These are phyloP conservation scores for Cassiopea xamachana DNA, from an alignment of 30 jellyfish, hydroid and myxozoan genomes.

Conservation along the genomic window DNA sequence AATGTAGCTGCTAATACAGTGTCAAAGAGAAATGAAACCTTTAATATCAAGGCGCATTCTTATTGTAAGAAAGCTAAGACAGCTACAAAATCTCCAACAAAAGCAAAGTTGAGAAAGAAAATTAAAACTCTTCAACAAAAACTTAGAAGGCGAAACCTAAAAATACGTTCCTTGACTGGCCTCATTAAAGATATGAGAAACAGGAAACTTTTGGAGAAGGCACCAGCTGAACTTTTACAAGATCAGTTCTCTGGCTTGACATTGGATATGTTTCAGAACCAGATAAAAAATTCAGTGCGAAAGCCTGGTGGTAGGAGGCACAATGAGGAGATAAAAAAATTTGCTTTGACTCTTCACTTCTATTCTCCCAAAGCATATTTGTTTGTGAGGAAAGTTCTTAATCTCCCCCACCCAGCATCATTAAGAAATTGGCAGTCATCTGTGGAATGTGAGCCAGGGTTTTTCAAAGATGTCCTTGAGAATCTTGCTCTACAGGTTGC, in stretches of 20 bases:
- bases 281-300: neutral
- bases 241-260: conserved; percentile 36
- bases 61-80: too few species aligned
- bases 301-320: conserved; percentile 1
- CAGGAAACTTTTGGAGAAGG: neutral
- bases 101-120: neutral
- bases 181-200: conserved; percentile 15
- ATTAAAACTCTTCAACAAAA: conserved; percentile 25
- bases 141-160: conserved; percentile 17
- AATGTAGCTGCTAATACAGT: too few species aligned
- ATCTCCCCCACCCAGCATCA: conserved; percentile 56
- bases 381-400: conserved; percentile 19
- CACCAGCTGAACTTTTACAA: conserved; percentile 2
- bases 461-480: conserved; percentile 19
- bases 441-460: conserved; percentile 58
- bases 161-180: neutral
- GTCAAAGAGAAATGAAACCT: too few species aligned
- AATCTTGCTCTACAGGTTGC: conserved; percentile 1
- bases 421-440: conserved; percentile 47
- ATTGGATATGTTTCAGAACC: conserved; percentile 7
- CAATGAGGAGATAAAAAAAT: conserved; percentile 19
- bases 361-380: conserved; percentile 31
- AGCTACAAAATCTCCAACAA: neutral
- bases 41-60: too few species aligned
- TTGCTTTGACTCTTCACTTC: conserved; percentile 53